Percentiles rank a stretch among this genome's conserved stretches.
Conservation (phyloP, 53 echinoderm and acorn worm genomes). For the Arbacia lixula region DNA sequence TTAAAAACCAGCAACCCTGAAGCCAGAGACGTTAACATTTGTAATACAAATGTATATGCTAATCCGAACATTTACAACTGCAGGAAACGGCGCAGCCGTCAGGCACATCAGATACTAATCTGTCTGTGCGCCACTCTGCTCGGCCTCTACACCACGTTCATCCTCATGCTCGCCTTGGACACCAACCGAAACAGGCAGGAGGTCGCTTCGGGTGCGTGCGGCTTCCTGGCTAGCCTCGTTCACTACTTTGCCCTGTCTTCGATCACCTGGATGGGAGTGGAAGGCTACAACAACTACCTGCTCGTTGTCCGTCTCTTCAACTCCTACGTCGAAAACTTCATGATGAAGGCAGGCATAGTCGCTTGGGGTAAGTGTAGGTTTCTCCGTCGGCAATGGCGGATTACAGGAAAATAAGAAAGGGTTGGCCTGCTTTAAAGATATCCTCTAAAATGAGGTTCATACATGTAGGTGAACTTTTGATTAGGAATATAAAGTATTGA, state of each 20-base stretch:
- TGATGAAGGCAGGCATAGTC: constrained; percentile 21
- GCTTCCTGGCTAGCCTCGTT: constrained; percentile 7
- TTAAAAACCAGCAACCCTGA: background rate
- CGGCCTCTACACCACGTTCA: constrained; percentile 9
- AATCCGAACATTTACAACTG: background rate
- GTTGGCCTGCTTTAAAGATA: no score
- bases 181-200: background rate
- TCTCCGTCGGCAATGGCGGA: no score
- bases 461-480: no score
- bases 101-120: constrained; percentile 26
- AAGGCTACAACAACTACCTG: constrained; percentile 32
- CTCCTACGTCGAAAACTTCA: constrained; percentile 27
- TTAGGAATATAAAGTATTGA: no score
- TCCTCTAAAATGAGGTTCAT: no score
- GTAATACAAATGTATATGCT: no score
- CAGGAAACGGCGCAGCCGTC: constrained; percentile 24
- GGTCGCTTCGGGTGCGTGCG: background rate
- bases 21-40: no score
- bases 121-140: constrained; percentile 31
- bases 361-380: constrained; percentile 35
- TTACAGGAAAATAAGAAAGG: no score
- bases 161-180: constrained; percentile 15
- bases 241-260: constrained; percentile 33
- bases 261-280: constrained; percentile 45
- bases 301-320: constrained; percentile 26